Evolutionary conservation across 2,113 vertebrate species (phyloP).

Genomic region (Polypterus senegalus): DNA sequence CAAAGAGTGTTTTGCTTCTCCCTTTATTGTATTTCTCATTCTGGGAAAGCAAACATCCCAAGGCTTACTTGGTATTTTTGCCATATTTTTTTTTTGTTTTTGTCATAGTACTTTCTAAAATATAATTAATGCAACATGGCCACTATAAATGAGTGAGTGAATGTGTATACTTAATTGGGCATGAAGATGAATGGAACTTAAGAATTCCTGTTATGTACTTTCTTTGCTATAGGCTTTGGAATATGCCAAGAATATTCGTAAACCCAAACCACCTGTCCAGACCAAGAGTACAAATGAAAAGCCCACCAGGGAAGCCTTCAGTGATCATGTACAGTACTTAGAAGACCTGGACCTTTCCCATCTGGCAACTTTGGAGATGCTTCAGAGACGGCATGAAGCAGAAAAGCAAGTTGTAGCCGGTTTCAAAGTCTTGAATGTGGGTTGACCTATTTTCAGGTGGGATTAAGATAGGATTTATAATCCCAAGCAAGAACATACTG

Average conservation of each 20-base stretch:
- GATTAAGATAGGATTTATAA: background rate
- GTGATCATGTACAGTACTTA: slow-evolving; percentile 13
- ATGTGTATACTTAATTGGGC: background rate
- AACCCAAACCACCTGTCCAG: slow-evolving; percentile 39
- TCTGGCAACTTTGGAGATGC: slow-evolving; percentile 45
- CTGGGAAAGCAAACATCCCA: too few species aligned
- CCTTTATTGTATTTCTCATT: too few species aligned
- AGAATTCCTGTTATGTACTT: background rate
- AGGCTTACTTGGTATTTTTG: too few species aligned
- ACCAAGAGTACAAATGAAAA: slow-evolving; percentile 20
- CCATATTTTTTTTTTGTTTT: too few species aligned
- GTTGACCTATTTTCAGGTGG: slow-evolving; percentile 9
- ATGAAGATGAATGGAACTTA: background rate
- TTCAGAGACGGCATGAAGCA: slow-evolving; percentile 61
- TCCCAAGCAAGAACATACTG: background rate
- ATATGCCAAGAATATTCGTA: slow-evolving; percentile 72
- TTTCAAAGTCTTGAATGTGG: slow-evolving; percentile 47
- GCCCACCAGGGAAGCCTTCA: slow-evolving; percentile 13
- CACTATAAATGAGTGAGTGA: too few species aligned
- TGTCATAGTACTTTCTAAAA: too few species aligned
- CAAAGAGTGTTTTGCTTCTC: too few species aligned
- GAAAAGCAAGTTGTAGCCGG: slow-evolving; percentile 66
- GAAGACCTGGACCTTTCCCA: slow-evolving; percentile 32
- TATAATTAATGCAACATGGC: too few species aligned
- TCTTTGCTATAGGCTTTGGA: slow-evolving; percentile 61